Percentiles rank a stretch among this genome's conserved stretches.
Conservation (phyloP, 2,888 invertebrate genomes). For the Tanypteryx hageni region DNA sequence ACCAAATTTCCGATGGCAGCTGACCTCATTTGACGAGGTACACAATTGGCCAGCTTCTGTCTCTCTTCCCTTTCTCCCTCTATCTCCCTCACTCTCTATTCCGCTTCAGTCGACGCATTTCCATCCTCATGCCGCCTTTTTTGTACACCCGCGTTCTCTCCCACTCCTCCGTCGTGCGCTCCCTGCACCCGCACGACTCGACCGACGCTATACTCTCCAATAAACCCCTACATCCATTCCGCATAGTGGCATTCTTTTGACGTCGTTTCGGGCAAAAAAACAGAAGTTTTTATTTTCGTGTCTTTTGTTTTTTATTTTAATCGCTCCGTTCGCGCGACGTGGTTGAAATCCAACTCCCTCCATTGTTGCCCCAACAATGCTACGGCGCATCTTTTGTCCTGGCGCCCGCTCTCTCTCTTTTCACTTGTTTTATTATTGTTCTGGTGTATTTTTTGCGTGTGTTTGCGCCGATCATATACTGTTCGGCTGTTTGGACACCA, state of each 20-base stretch:
- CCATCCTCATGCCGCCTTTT: background rate
- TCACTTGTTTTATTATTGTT: conserved; percentile 23
- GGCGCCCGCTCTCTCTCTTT: conserved; percentile 26
- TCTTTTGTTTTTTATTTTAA: conserved; percentile 37
- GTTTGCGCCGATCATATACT: conserved; percentile 26
- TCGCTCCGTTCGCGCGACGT: conserved; percentile 42
- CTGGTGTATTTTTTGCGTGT: conserved; percentile 33
- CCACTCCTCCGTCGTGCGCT: background rate
- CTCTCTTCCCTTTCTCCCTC: background rate
- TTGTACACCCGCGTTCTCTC: background rate
- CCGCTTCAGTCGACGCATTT: background rate
- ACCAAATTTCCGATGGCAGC: conserved; percentile 2
- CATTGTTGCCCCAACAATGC: conserved; percentile 49
- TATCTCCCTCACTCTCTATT: background rate
- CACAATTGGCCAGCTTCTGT: background rate
- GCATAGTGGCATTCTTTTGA: background rate
- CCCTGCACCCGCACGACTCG: background rate
- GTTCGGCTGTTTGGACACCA: conserved; percentile 27
- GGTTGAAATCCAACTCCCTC: conserved; percentile 57
- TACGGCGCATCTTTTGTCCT: conserved; percentile 31
- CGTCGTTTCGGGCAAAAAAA: background rate
- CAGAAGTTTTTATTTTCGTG: background rate
- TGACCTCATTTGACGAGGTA: conserved; percentile 28
- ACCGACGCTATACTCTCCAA: background rate
- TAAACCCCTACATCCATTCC: background rate